Evolutionary conservation across 2,888 invertebrate genomes (phyloP), one percentile per base, ranked within the genome.

Genomic region (Eupithecia inturbata): DNA sequence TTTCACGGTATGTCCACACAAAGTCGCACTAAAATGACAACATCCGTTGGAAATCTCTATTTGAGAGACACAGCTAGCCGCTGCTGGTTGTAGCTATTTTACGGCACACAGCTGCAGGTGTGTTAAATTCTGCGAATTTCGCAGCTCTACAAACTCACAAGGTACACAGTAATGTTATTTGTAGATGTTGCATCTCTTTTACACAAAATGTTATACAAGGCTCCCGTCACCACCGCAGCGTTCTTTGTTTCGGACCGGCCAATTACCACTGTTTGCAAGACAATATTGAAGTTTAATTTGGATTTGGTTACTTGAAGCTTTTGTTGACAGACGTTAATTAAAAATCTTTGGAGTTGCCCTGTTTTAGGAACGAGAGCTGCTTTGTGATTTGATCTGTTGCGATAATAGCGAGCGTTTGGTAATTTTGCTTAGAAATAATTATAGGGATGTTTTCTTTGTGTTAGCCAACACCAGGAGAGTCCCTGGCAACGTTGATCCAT

Each of bases 261-360:
- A 88, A 89, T 89, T 89, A 88, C 81, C 76, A 67, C 79, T 90
- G 89, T 91, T 92, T 89, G 86, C 79, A 79, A 79, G 82, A 81
- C 83, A 85, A 87, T 89, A 88, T 89, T 86, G 86, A 84, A 88
- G 85, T 87, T 88, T 86, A 85, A 89, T 88, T 88, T 83, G 76
- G 79, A 77, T 84, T 81, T 82, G 80, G 79, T 82, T 83, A 83
- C 80, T 81, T 68, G 72, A 74, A 78, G 77, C 78, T 75, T 75
- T 22, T 80, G 80, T 79, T 79, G 80, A 79, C 80, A 76, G 69
- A 77, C 75, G 74, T 68, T 79, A 80, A 80, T 80, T 80, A 80
- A 78, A 78, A 77, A 70, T 77, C 70, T 79, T 76, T 76, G 33
- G 41, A 68, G 72, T 76, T 73, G 49, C 73, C 74, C 71, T 76